Evolutionary conservation across 2,113 vertebrate genomes (phyloP).

Genomic region (Passerina amoena): DNA sequence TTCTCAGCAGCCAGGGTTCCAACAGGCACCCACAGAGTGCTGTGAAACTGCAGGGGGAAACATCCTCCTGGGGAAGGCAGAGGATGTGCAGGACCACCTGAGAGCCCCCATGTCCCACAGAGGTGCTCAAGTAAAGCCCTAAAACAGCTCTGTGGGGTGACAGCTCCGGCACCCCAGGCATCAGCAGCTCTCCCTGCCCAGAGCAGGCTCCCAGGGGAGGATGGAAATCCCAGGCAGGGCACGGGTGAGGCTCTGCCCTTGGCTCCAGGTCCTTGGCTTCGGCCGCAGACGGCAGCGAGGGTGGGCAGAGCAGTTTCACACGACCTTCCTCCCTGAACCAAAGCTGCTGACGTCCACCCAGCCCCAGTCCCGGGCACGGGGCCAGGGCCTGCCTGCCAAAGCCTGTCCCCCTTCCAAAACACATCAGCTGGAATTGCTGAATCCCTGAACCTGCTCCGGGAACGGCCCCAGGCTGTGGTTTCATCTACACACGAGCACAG

Average conservation of each 20-base stretch:
- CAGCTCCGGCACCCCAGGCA: neutral
- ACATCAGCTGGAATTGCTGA: neutral
- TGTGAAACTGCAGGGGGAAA: neutral
- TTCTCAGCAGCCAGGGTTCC: neutral
- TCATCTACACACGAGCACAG: neutral
- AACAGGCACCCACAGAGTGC: neutral
- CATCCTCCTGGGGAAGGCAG: neutral
- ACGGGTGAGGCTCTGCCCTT: neutral
- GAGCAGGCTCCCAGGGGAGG: neutral
- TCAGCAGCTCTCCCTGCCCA: neutral
- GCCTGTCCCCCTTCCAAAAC: constrained; percentile 41
- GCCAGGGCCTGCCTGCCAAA: constrained; percentile 36
- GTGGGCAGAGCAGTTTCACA: constrained; percentile 57
- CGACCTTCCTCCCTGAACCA: constrained; percentile 63
- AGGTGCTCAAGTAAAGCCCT: neutral
- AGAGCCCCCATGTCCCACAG: neutral
- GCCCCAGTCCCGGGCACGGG: neutral
- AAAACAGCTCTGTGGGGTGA: neutral
- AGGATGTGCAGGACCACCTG: neutral
- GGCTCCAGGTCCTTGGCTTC: neutral
- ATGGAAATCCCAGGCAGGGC: neutral
- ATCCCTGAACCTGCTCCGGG: constrained; percentile 8
- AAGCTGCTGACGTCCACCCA: constrained; percentile 49
- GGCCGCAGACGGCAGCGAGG: neutral
- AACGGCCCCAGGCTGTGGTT: neutral